Percentiles rank a stretch among this genome's conserved stretches.
These are phyloP conservation scores for Allolobophora icterica DNA, from an alignment of 2,888 invertebrate genomes.

Conservation along the genomic window DNA sequence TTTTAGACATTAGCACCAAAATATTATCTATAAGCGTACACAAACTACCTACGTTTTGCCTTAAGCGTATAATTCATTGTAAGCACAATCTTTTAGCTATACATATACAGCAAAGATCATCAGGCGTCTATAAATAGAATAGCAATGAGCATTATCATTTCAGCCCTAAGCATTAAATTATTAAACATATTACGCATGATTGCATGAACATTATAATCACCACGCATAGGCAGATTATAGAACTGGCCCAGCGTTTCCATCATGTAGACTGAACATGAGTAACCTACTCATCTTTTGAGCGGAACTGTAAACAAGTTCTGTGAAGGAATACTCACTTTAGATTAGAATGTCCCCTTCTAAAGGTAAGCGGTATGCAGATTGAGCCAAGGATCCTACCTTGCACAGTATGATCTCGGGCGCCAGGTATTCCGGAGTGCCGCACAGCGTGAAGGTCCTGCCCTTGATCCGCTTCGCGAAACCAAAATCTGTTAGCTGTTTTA, in stretches of 20 bases:
- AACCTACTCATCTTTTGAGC: not conserved
- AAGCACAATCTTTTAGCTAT: too few species aligned
- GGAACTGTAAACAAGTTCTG: not conserved
- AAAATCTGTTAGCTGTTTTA: constrained; percentile 90
- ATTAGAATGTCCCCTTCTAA: too few species aligned
- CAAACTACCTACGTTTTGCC: too few species aligned
- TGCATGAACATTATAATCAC: not conserved
- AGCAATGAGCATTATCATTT: not conserved
- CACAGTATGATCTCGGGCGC: constrained; percentile 73
- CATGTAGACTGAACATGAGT: not conserved
- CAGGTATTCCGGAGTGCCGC: constrained; percentile 91
- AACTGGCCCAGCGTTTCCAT: not conserved
- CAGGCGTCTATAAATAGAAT: not conserved
- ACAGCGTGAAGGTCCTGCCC: constrained; percentile 99
- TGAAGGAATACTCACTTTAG: not conserved
- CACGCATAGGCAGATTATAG: not conserved
- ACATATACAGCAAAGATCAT: too few species aligned
- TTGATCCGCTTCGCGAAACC: constrained; percentile 98
- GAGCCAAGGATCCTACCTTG: constrained; percentile 74
- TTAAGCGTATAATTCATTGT: too few species aligned
- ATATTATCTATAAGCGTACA: not conserved
- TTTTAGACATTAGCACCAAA: not conserved
- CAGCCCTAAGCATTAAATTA: too few species aligned
- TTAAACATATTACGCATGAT: not conserved
- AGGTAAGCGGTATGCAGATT: not conserved